Conservation (phyloP, 2,113 vertebrate species). For the Sula dactylatra region DNA sequence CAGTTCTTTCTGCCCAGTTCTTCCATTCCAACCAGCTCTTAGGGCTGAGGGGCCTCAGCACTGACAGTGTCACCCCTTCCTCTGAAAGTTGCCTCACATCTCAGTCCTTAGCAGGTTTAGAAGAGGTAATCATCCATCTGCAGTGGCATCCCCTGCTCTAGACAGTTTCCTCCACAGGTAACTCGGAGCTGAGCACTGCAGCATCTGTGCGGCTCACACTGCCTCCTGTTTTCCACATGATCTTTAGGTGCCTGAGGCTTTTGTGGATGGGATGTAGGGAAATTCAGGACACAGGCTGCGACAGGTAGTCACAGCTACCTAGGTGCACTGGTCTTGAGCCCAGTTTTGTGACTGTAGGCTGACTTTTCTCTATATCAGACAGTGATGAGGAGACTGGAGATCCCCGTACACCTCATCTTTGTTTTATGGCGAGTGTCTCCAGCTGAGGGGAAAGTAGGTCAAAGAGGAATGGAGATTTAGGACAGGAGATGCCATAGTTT, state of each 20-base stretch:
- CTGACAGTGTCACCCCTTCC: neutral
- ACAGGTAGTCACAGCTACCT: neutral
- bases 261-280: neutral
- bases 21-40: neutral
- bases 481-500: neutral
- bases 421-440: neutral
- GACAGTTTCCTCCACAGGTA: neutral
- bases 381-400: neutral
- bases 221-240: neutral
- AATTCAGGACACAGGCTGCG: neutral
- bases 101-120: neutral
- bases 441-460: neutral
- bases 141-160: neutral
- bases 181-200: neutral
- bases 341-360: neutral
- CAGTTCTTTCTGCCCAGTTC: neutral
- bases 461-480: neutral
- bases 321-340: neutral
- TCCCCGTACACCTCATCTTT: neutral
- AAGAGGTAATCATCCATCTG: neutral
- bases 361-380: neutral
- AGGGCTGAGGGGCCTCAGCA: neutral
- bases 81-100: neutral
- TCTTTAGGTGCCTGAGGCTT: neutral
- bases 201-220: neutral